Base-by-base conservation (phyloP, 2,888 invertebrate species). In the Hermaeophaga mercurialis region DNA sequence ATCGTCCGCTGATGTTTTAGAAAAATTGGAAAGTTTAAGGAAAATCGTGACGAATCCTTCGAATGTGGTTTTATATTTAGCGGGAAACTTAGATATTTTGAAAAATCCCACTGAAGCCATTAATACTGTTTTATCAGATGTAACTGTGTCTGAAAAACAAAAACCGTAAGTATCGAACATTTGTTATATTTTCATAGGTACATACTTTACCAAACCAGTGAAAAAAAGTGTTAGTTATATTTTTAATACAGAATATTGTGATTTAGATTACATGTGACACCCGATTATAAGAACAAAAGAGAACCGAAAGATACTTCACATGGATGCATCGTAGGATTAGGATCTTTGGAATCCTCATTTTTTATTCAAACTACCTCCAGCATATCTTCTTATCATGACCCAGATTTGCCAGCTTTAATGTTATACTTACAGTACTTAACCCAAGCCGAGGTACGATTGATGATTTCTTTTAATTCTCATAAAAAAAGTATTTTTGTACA, bases 371-470 rank as follows among this genome's bases (percentile, higher is more conserved):
- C 85, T 17, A 82, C 84, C 12, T 85, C 85, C 14, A 85, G 88
- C 47, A 85, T 91, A 53, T 80, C 76, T 1, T 84, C 86, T 15
- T 85, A 83, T 73, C 77, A 79, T 43, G 77, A 85, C 73, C 77
- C 84, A 1, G 88, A 89, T 71, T 75, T 89, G 28, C 88, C 94
- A 7, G 85, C 91, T 45, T 79, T 94, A 19, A 78, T 87, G 66
- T 86, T 94, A 22, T 89, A 89, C 62, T 80, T 93, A 62, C 91
- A 94, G 78, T 96, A 94, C 79, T 85, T 95, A 67, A 89, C 86
- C 5, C 94, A 94, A 77, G 80, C 89, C 0, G 94, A 94, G 82
- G 91, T 88, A 73, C 69, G n/a, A n/a, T n/a, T n/a, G n/a, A n/a
- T n/a, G n/a, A n/a, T n/a, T n/a, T n/a, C n/a, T n/a, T n/a, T n/a